A percentile compares a stretch with the other conserved stretches of the same genome.
phyloP scores from a whole-genome alignment of 1,140 invertebrate genomes.

The Neodiprion pinetum region DNA sequence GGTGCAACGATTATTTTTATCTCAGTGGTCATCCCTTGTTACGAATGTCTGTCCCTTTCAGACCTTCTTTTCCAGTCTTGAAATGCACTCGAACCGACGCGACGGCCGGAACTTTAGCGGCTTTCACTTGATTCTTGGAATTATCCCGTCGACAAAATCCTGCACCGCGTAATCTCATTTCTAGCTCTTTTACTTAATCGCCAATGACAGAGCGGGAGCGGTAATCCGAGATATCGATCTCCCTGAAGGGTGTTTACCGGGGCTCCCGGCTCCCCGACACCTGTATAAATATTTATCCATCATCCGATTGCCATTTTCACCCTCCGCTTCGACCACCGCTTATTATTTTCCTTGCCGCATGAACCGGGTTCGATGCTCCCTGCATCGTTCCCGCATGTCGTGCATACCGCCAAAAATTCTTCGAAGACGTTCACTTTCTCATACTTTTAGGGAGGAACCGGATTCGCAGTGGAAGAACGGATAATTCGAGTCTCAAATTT shows the following conservation, averaged over 20 bases:
- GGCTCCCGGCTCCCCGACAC: not conserved
- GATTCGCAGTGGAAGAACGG: too few species aligned
- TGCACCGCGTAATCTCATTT: not conserved
- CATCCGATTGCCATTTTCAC: constrained; percentile 2
- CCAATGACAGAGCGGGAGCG: not conserved
- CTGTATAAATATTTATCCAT: constrained; percentile 4
- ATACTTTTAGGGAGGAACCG: too few species aligned
- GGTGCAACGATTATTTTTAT: too few species aligned
- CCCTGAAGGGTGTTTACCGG: not conserved
- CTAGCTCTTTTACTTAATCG: constrained; percentile 7
- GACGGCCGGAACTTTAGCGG: too few species aligned
- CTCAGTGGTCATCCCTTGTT: too few species aligned
- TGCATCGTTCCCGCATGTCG: too few species aligned
- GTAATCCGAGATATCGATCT: constrained; percentile 3
- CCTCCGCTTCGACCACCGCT: not conserved
- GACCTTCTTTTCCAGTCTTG: too few species aligned
- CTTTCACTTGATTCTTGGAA: not conserved
- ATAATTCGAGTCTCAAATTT: too few species aligned
- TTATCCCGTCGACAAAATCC: not conserved
- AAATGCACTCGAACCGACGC: too few species aligned
- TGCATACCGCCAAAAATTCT: too few species aligned
- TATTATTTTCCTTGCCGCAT: not conserved
- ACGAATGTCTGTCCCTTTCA: too few species aligned
- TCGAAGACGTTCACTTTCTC: too few species aligned
- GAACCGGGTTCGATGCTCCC: not conserved